Evolutionary conservation across 2,797 vertebrate genomes (phyloP).

Genomic region (Dendrocincla fuliginosa): DNA sequence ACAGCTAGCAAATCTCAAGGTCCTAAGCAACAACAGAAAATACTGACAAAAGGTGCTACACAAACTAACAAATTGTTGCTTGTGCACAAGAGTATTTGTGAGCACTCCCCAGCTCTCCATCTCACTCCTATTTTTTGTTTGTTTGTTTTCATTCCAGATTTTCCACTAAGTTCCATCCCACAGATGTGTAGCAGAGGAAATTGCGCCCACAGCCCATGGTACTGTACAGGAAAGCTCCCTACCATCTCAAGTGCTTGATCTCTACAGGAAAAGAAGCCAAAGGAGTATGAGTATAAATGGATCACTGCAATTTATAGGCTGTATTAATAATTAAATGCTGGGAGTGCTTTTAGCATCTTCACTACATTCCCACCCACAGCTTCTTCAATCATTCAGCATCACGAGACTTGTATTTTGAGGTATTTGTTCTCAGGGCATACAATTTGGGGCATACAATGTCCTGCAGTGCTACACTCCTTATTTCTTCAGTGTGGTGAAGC

Average conservation of each 20-base stretch:
- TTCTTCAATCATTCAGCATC: background rate
- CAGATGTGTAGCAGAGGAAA: background rate
- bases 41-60: background rate
- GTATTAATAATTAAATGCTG: constrained; percentile 36
- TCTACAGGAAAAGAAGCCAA: background rate
- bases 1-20: background rate
- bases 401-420: background rate
- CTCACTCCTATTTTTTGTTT: background rate
- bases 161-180: background rate
- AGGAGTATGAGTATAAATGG: background rate
- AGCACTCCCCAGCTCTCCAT: background rate
- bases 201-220: background rate
- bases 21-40: background rate
- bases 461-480: background rate
- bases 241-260: background rate
- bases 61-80: background rate
- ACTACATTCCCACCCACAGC: background rate
- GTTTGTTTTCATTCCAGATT: background rate
- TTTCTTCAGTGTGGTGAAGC: background rate
- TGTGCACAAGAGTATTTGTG: background rate
- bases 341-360: background rate
- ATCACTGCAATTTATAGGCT: constrained; percentile 7
- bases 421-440: background rate
- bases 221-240: background rate
- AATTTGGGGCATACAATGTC: background rate